Evolutionary conservation across 2,113 vertebrate genomes (phyloP).

Genomic region (Corynorhinus townsendii): DNA sequence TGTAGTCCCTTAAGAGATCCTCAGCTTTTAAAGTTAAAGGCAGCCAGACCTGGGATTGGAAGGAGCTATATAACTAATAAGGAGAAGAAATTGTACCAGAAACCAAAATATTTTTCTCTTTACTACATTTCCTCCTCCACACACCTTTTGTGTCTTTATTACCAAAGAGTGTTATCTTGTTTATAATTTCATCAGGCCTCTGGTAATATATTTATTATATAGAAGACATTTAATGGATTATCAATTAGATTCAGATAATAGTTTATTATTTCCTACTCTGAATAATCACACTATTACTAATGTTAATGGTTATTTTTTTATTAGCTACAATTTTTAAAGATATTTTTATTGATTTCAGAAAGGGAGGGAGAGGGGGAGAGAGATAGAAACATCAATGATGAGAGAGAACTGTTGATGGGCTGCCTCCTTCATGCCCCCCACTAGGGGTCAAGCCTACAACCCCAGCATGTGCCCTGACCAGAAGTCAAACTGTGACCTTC

Average conservation of each 20-base stretch:
- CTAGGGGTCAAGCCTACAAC: no score
- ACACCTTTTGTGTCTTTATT: conserved; percentile 13
- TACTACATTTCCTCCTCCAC: not conserved
- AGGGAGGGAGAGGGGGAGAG: no score
- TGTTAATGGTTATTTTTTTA: not conserved
- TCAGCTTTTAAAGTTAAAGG: conserved; percentile 35
- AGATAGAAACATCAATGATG: no score
- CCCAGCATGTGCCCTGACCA: no score
- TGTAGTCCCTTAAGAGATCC: conserved; percentile 11
- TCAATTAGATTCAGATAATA: not conserved
- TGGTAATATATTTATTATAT: conserved; percentile 8
- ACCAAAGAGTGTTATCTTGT: not conserved
- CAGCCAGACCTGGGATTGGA: not conserved
- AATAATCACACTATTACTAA: not conserved
- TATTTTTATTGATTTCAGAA: no score
- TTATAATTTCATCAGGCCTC: not conserved
- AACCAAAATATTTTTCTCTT: conserved; percentile 37
- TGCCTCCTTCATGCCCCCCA: no score
- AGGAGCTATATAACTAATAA: not conserved
- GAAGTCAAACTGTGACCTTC: no score
- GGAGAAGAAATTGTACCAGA: not conserved
- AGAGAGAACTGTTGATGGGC: no score
- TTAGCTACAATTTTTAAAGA: no score
- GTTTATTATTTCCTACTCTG: not conserved
- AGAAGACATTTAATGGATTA: not conserved